Conservation (phyloP, 2,797 vertebrate species). For the Coregonus sp. region DNA sequence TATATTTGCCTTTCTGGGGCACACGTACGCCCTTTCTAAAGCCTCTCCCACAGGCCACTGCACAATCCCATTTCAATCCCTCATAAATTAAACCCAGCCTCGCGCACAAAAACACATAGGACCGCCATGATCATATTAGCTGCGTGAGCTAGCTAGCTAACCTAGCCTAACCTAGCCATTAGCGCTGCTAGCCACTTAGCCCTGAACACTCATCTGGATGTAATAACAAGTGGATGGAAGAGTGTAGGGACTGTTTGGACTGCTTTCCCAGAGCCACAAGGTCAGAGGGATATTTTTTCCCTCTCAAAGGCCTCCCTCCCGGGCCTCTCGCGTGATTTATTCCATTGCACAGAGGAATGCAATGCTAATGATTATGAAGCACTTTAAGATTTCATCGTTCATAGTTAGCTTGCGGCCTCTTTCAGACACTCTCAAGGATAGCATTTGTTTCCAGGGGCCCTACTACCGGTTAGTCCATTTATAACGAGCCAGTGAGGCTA, state of each 20-base stretch:
- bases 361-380: constrained; percentile 43
- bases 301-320: too few relatives aligned
- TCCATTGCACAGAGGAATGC: constrained; percentile 43
- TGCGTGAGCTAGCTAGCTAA: constrained; percentile 36
- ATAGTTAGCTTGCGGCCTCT: constrained; percentile 37
- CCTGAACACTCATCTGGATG: constrained; percentile 53
- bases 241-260: constrained; percentile 17
- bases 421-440: constrained; percentile 44
- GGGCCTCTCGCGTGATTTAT: constrained; percentile 34
- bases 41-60: constrained; percentile 30
- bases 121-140: constrained; percentile 20
- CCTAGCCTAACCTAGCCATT: background rate
- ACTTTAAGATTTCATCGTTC: constrained; percentile 53
- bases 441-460: constrained; percentile 52
- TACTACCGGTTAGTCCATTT: constrained; percentile 35
- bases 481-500: background rate
- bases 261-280: constrained; percentile 19
- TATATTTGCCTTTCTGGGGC: constrained; percentile 12
- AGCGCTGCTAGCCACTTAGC: constrained; percentile 39
- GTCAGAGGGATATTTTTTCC: constrained; percentile 39
- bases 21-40: constrained; percentile 8
- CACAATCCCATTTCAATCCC: constrained; percentile 24
- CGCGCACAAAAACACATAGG: constrained; percentile 35
- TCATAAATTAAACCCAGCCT: constrained; percentile 38
- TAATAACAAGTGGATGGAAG: constrained; percentile 42